Conservation (phyloP, 2,113 vertebrate species). For the Pyxicephalus adspersus region DNA sequence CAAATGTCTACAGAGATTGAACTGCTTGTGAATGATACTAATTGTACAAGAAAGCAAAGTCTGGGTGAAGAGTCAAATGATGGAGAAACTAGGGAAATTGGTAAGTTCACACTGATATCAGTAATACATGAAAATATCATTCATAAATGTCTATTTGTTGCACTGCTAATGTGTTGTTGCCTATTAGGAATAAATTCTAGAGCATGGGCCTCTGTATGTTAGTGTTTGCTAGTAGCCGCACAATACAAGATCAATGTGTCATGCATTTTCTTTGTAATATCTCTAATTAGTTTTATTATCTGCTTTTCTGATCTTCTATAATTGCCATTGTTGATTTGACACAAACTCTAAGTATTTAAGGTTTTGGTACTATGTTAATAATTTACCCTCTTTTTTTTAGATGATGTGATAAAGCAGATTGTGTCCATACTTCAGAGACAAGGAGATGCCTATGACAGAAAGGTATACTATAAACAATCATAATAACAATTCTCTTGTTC, state of each 20-base stretch:
- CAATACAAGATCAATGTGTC: neutral
- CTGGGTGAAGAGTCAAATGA: rapidly evolving
- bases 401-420: conserved; percentile 76
- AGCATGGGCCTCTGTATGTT: neutral
- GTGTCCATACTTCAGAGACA: conserved; percentile 74
- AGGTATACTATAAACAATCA: conserved; percentile 71
- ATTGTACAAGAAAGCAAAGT: neutral
- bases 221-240: neutral
- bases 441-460: conserved; percentile 77
- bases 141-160: neutral
- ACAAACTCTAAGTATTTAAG: too few species aligned
- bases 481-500: too few species aligned
- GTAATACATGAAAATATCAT: too few species aligned
- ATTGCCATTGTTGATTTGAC: too few species aligned
- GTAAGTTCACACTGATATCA: conserved; percentile 56
- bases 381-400: conserved; percentile 55
- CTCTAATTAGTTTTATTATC: neutral
- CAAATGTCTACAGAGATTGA: conserved; percentile 38
- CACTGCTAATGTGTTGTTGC: neutral
- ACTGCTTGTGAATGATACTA: conserved; percentile 42
- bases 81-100: rapidly evolving
- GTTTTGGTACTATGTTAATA: neutral
- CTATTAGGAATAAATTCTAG: neutral
- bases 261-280: neutral
- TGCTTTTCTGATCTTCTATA: neutral